Conservation (phyloP, 2,113 vertebrate species). For the Phalacrocorax brasilianus region DNA sequence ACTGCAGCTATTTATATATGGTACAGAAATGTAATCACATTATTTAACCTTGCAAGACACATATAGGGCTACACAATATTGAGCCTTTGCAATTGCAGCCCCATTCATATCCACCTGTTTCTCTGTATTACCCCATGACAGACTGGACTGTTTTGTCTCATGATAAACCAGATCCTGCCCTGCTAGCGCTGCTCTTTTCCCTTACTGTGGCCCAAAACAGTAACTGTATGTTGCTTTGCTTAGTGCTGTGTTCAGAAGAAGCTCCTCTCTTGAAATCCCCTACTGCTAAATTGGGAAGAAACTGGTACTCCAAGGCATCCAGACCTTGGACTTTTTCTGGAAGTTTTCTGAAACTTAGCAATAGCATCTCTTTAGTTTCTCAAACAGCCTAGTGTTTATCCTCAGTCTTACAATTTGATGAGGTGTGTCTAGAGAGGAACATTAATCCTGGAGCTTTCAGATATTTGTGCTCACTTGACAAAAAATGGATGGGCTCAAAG, state of each 20-base stretch:
- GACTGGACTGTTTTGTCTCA: neutral
- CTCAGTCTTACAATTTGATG: neutral
- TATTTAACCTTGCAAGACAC: neutral
- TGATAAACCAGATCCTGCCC: neutral
- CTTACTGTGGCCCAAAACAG: neutral
- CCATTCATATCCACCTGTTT: fast-evolving
- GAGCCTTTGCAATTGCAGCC: neutral
- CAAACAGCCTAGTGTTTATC: neutral
- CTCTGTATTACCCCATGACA: fast-evolving
- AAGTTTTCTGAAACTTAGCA: neutral
- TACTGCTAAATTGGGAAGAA: neutral
- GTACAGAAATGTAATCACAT: neutral
- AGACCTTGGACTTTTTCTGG: neutral
- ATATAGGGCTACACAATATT: neutral
- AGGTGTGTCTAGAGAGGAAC: neutral
- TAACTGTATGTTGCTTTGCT: neutral
- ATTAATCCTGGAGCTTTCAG: neutral
- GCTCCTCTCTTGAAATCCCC: neutral
- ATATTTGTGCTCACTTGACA: neutral
- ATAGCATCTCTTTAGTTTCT: neutral
- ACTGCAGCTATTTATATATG: neutral
- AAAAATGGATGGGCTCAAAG: neutral
- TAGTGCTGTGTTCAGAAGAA: neutral
- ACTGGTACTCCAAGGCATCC: neutral
- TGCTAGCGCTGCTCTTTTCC: neutral